phyloP scores from a whole-genome alignment of 1,140 invertebrate species.

The Acromyrmex charruanus region DNA sequence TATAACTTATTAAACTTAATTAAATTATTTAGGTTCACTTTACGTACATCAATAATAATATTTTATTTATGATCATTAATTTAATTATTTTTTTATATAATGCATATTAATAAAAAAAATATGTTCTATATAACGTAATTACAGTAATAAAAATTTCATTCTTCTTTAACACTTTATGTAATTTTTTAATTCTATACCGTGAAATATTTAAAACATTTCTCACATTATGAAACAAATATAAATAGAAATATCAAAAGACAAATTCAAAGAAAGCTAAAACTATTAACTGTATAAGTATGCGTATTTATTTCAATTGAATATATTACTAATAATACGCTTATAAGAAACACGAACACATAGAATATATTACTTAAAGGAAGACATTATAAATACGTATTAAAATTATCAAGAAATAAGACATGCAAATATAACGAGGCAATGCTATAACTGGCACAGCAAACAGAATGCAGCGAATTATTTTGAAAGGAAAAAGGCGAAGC shows the following conservation, averaged over 20 bases:
- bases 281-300: background rate
- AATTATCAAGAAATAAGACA: conserved; percentile 8
- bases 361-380: background rate
- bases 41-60: background rate
- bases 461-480: conserved; percentile 56
- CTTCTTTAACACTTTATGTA: background rate
- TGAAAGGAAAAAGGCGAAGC: conserved; percentile 54
- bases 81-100: background rate
- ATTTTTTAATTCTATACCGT: background rate
- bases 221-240: background rate
- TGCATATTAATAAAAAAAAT: background rate
- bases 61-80: background rate
- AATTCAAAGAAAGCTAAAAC: background rate
- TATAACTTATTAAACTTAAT: background rate
- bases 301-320: conserved; percentile 1
- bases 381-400: conserved; percentile 20
- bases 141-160: background rate
- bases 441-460: conserved; percentile 44
- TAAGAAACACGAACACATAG: background rate
- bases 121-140: background rate
- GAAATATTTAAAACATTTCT: background rate
- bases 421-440: conserved; percentile 32
- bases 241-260: background rate
- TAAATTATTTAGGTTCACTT: background rate
- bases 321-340: background rate